Evolutionary conservation across 2,797 vertebrate species (phyloP), one percentile per base, ranked within the genome.

Genomic region (Parauchenoglanis punctatus): DNA sequence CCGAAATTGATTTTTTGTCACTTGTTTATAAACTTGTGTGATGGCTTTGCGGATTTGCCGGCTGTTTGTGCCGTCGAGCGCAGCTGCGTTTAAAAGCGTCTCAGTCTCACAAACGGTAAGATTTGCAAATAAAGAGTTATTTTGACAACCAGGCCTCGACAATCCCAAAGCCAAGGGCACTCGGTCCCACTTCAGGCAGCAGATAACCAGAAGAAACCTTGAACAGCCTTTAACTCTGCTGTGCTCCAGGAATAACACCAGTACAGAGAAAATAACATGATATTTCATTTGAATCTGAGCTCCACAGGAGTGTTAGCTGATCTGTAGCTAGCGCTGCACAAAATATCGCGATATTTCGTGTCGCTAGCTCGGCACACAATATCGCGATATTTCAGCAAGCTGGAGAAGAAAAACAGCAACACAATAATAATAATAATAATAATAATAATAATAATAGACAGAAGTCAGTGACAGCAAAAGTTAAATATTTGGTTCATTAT

Each of bases 31-130:
- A 63, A 10, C 0, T 83, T 85, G 8, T 18, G 90, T 6, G 86
- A 96, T 96, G 96, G 92, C 94, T 52, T 91, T 94, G 63, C 91
- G 92, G 92, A 90, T 90, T 78, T 90, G 93, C 83, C 91, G 93
- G 17, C 52, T 92, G 89, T 44, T 94, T 78, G 61, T 93, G 76
- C 93, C 94, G 0, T 5, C 91, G 40, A 92, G 93, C 87, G 10
- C 91, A 31, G 2, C 81, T 1, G 89, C 89, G 18, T 76, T 92
- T 11, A 93, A 73, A 87, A 87, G 90, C 1, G 87, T 52, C 8
- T 77, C 49, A n/a, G 61, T 77, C 0, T 44, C 65, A 3, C 92
- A 92, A 17, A 93, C 92, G 95, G 96, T 96, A 85, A 90, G 85
- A 10, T 65, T 28, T 73, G 3, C 13, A 82, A 72, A 10, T 1